phyloP scores from a whole-genome alignment of 2,888 invertebrate species.

The Lithophane ornitopus region DNA sequence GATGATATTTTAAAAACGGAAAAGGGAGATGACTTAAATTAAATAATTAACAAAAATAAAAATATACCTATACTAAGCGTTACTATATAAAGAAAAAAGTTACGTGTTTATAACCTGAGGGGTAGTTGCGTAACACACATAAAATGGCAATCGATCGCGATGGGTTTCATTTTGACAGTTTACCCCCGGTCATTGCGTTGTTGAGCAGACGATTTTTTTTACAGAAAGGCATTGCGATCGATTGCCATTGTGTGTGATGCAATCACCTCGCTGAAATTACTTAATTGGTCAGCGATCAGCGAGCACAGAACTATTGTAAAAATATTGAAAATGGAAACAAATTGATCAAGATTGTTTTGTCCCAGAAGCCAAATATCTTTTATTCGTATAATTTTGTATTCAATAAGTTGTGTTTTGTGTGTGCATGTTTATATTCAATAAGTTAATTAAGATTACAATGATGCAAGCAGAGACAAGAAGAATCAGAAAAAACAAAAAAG shows the following conservation, averaged over 20 bases:
- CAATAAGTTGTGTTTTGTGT: no score
- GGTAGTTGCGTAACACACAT: no score
- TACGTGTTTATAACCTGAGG: not conserved
- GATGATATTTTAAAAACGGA: not conserved
- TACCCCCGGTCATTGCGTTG: no score
- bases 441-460: not conserved
- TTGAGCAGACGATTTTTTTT: no score
- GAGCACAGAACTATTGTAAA: not conserved
- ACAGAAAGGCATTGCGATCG: no score
- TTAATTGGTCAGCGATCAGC: not conserved
- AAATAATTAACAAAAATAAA: conserved; percentile 5
- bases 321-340: not conserved
- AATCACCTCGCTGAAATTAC: no score
- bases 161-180: no score
- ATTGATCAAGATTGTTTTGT: not conserved
- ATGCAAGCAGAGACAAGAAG: no score
- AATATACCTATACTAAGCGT: not conserved
- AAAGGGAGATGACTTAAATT: not conserved
- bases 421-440: not conserved
- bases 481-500: not conserved
- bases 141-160: no score
- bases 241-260: no score
- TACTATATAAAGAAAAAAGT: not conserved
- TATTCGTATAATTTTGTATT: not conserved
- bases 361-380: not conserved